Base-by-base conservation (phyloP, 2,797 vertebrate genomes). In the Chaetodon trifasciatus region DNA sequence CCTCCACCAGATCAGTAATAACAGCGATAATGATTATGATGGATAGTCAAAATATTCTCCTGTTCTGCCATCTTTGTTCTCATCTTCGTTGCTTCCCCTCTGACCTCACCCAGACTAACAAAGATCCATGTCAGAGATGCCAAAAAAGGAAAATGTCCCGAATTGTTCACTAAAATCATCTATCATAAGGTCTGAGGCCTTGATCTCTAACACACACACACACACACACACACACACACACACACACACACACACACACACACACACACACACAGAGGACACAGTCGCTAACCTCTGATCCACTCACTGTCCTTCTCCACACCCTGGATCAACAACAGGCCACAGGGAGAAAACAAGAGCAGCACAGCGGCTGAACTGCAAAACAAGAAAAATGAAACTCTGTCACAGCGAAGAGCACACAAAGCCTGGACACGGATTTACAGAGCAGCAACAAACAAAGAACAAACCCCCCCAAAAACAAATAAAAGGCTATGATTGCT, bases 211-310 rank as follows among this genome's bases (percentile, higher is more conserved):
- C 53, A 71, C 70, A 37, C 49, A 64, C 23, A 66, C 44, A 28
- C 32, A 44, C 24, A 69, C 6, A 50, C 3, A 44, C 42, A 44
- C 42, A 44, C 42, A 44, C 49, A 77, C 46, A 70, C 50, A 50
- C 37, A 60, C 60, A 70, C 68, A 65, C 61, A 57, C 62, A 52
- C 42, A 44, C 42, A 44, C 42, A 9, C 42, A 9, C 42, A 9
- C 3, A 44, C 42, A 44, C 49, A 24, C 35, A 42, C n/a, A 67
- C 6, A 50, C 32, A n/a, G 46, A 70, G 32, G 49, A 70, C 66
- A 60, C 60, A 50, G 69, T 61, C 0, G 42, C 70, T 60, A 72
- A 86, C 64, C 74, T 76, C 42, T 81, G 82, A 89, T 82, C 78
- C 63, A 81, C 74, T 82, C 49, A 57, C 61, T 82, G 79, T 82